These are phyloP conservation scores for Caenorhabditis tropicalis DNA, from an alignment of 1,140 invertebrate species.

Conservation along the genomic window DNA sequence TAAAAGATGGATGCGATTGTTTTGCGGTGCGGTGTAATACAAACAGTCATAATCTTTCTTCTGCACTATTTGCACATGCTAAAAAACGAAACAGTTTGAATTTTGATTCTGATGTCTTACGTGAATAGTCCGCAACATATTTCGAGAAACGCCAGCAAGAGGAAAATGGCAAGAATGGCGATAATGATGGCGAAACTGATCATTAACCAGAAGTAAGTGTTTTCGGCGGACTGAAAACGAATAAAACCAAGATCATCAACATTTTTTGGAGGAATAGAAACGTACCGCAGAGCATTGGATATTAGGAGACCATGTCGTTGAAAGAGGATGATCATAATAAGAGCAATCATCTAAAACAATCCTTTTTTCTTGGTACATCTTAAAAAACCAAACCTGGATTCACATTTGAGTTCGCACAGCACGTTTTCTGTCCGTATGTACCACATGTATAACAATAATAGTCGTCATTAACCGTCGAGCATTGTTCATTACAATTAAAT, in stretches of 20 bases:
- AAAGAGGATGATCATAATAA: neutral
- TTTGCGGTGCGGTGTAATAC: slow-evolving; percentile 11
- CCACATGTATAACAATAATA: slow-evolving; percentile 47
- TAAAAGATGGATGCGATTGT: neutral
- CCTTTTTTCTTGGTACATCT: no score
- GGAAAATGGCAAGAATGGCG: slow-evolving; percentile 49
- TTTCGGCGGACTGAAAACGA: slow-evolving; percentile 51
- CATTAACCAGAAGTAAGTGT: slow-evolving; percentile 59
- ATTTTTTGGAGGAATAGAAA: neutral
- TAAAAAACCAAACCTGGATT: neutral
- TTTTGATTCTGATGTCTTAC: slow-evolving; percentile 32
- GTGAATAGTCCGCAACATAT: slow-evolving; percentile 35
- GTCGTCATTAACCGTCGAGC: neutral
- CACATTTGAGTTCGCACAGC: neutral
- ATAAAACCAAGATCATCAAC: neutral
- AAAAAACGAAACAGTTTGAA: neutral
- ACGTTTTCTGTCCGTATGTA: slow-evolving; percentile 19
- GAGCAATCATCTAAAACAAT: slow-evolving; percentile 1
- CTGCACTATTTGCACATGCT: neutral
- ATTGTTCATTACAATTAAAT: slow-evolving; percentile 46
- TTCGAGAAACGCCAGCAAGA: slow-evolving; percentile 41
- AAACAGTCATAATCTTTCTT: neutral
- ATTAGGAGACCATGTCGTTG: slow-evolving; percentile 6
- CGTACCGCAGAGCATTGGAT: neutral
- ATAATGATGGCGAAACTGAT: slow-evolving; percentile 47